Percentiles rank a stretch among this genome's conserved stretches.
Evolutionary conservation across 2,113 vertebrate genomes (phyloP).

Genomic region (Hippocampus mohnikei): DNA sequence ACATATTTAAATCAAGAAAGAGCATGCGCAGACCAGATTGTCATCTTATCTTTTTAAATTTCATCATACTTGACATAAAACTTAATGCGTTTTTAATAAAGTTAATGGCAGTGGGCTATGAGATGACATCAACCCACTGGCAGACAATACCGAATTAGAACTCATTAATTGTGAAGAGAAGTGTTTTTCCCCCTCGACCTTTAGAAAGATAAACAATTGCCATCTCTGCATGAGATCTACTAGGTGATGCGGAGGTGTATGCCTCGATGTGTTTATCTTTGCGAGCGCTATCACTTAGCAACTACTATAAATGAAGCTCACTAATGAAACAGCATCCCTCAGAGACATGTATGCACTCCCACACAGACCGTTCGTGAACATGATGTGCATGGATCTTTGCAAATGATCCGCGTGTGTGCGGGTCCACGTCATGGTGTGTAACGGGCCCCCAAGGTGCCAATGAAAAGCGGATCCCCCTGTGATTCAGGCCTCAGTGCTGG

Average conservation of each 20-base stretch:
- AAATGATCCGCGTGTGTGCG: conserved; percentile 28
- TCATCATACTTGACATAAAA: too few species aligned
- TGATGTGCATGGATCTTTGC: conserved; percentile 16
- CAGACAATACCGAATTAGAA: conserved; percentile 36
- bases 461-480: conserved; percentile 29
- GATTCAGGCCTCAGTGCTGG: conserved; percentile 19
- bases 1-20: too few species aligned
- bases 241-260: conserved; percentile 58
- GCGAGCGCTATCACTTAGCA: conserved; percentile 70
- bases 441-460: conserved; percentile 13
- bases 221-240: conserved; percentile 50
- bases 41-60: too few species aligned
- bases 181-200: conserved; percentile 19
- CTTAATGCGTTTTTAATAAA: too few species aligned
- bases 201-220: conserved; percentile 61
- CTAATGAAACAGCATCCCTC: conserved; percentile 68
- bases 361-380: conserved; percentile 43
- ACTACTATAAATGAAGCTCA: conserved; percentile 57
- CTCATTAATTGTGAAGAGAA: conserved; percentile 17
- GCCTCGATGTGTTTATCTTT: conserved; percentile 55
- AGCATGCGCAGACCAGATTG: too few species aligned
- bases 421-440: conserved; percentile 14
- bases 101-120: not conserved
- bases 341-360: conserved; percentile 55
- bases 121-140: conserved; percentile 33